These are phyloP conservation scores for Lepus oiostolus DNA, from an alignment of 2,797 vertebrate species.

Conservation along the genomic window DNA sequence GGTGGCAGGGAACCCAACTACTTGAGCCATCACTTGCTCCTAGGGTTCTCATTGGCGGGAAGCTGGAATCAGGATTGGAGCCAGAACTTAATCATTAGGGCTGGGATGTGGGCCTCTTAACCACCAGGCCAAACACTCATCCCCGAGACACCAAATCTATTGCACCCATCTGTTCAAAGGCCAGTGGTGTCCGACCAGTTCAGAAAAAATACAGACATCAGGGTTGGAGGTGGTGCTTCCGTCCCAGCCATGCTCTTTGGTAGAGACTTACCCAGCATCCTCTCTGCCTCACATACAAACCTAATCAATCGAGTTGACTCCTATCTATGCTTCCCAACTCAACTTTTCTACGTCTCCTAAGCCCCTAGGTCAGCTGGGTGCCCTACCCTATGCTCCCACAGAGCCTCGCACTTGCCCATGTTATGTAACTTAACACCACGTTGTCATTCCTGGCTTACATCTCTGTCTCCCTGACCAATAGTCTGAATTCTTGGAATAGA, in stretches of 20 bases:
- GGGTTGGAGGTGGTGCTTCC: neutral
- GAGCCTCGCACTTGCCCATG: neutral
- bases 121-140: no score
- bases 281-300: conserved; percentile 13
- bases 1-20: no score
- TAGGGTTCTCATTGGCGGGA: no score
- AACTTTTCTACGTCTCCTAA: conserved; percentile 57
- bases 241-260: neutral
- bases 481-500: conserved; percentile 10
- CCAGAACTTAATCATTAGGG: no score
- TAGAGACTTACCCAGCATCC: neutral
- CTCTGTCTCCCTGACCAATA: conserved; percentile 13
- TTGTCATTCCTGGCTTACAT: neutral
- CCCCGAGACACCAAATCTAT: neutral
- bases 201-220: neutral
- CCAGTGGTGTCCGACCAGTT: neutral
- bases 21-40: no score
- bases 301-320: neutral
- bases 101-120: no score
- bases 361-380: neutral
- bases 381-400: neutral
- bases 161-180: neutral
- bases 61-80: no score
- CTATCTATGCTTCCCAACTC: neutral
- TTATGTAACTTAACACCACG: conserved; percentile 30